Base-by-base conservation (phyloP, 2,797 vertebrate genomes). In the Cossypha niveicapilla region DNA sequence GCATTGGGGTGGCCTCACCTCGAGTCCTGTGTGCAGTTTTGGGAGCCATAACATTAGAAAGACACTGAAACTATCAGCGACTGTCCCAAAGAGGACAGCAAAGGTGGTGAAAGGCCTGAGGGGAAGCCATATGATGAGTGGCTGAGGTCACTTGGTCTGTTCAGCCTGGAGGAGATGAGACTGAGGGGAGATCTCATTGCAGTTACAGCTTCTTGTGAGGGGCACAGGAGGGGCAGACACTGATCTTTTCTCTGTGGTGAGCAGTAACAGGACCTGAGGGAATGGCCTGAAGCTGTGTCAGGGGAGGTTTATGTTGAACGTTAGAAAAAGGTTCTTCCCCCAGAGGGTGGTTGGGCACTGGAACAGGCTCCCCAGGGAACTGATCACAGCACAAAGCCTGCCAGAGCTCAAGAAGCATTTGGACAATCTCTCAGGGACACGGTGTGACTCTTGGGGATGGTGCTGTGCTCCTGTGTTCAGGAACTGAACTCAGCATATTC, bases 281-380 rank as follows among this genome's bases (percentile, higher is more conserved):
- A 50, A 50, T 7, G 11, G n/a, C 80, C 3, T 42, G 61, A 44
- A 66, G 22, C 0, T 66, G n/a, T 12, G 27, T 25, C 22, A 66
- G 37, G 42, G 5, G 2, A 7, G 3, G 4, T 37, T 66, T 37
- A 51, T 0, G 10, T 1, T 13, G 0, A 0, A 16, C 3, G 27
- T 37, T 0, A 58, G 53, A 0, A 37, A 58, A 44, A 28, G 4
- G 10, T 3, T n/a, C 4, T 42, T 50, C 14, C 1, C 3, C 22
- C n/a, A 72, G 4, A 47, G 19, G 13, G 8, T 63, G 34, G 4
- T 1, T 11, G 12, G 27, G 22, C 44, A 50, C 37, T 44, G 53
- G 35, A n/a, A 58, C 15, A 23, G 34, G 11, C 28, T 84, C 27
- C 37, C 37, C 32, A 32, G 18, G 27, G 28, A 28, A 45, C 10